phyloP scores from a whole-genome alignment of 2,113 vertebrate species.

The Oryzias melastigma region DNA sequence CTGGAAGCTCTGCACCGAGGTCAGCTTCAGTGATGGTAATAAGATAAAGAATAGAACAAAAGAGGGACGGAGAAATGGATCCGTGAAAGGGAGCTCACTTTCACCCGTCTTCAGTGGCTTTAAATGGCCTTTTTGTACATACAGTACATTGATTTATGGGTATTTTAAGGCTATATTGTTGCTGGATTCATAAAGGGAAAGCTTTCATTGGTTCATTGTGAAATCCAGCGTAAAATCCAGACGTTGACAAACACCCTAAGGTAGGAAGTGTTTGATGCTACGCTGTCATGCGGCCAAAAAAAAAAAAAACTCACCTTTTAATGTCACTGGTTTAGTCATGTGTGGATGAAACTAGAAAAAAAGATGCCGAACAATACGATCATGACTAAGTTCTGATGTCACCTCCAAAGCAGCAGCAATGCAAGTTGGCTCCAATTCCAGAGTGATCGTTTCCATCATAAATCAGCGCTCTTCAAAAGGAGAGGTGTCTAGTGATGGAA shows the following conservation, averaged over 20 bases:
- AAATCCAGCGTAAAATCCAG: conserved; percentile 74
- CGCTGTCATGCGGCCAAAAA: conserved; percentile 71
- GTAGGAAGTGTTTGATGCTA: conserved; percentile 75
- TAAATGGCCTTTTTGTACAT: conserved; percentile 50
- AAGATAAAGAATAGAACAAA: conserved; percentile 74
- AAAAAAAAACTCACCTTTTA: conserved; percentile 46
- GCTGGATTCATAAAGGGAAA: conserved; percentile 36
- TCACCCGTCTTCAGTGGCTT: conserved; percentile 57
- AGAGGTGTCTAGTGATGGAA: conserved; percentile 76
- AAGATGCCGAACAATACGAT: conserved; percentile 66
- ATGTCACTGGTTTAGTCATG: no score
- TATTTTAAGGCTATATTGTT: conserved; percentile 53
- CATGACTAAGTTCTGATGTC: conserved; percentile 83
- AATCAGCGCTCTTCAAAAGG: conserved; percentile 65
- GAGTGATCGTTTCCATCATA: conserved; percentile 79
- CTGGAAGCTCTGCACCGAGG: conserved; percentile 61
- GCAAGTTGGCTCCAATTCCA: conserved; percentile 81
- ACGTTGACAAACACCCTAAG: conserved; percentile 79
- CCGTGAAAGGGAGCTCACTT: conserved; percentile 53
- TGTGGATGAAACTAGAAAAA: conserved; percentile 20
- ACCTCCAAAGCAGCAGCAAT: conserved; percentile 67
- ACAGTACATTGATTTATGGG: conserved; percentile 70
- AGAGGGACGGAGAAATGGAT: conserved; percentile 61
- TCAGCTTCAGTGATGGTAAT: conserved; percentile 77
- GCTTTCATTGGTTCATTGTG: conserved; percentile 47